These are phyloP conservation scores for Agrotis exclamationis DNA, from an alignment of 2,888 invertebrate species.

Conservation along the genomic window DNA sequence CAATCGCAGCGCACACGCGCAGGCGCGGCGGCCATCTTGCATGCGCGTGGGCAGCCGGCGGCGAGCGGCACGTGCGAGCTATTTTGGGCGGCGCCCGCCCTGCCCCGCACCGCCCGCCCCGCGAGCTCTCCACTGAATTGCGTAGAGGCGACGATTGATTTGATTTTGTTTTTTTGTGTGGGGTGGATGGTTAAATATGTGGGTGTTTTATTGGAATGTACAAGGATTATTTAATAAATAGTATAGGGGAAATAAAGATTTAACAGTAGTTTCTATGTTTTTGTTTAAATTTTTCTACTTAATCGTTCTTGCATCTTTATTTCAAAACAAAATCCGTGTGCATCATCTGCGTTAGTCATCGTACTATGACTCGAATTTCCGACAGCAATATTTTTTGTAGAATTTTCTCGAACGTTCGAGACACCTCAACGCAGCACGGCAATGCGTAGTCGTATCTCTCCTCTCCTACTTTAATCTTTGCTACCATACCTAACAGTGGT, in stretches of 20 bases:
- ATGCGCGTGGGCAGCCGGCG: slow-evolving; percentile 88
- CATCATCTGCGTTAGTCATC: slow-evolving; percentile 13
- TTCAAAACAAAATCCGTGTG: neutral
- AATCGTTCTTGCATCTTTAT: too few species aligned
- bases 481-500: slow-evolving; percentile 63
- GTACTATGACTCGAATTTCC: neutral
- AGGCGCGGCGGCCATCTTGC: slow-evolving; percentile 86
- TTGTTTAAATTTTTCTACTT: too few species aligned
- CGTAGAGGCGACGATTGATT: slow-evolving; percentile 72
- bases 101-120: slow-evolving; percentile 67
- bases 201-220: slow-evolving; percentile 6
- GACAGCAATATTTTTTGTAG: neutral
- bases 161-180: slow-evolving; percentile 67
- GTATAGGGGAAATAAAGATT: too few species aligned
- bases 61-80: slow-evolving; percentile 89
- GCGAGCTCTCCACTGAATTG: slow-evolving; percentile 63
- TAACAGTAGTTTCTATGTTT: too few species aligned
- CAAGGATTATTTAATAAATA: neutral
- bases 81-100: slow-evolving; percentile 89
- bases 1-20: slow-evolving; percentile 72
- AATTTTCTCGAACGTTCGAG: slow-evolving; percentile 21
- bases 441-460: slow-evolving; percentile 37
- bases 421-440: neutral
- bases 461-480: slow-evolving; percentile 61
- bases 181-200: slow-evolving; percentile 41